Evolutionary conservation across 2,888 invertebrate genomes (phyloP), one percentile per base, ranked within the genome.

Genomic region (Sphaerophoria taeniata): DNA sequence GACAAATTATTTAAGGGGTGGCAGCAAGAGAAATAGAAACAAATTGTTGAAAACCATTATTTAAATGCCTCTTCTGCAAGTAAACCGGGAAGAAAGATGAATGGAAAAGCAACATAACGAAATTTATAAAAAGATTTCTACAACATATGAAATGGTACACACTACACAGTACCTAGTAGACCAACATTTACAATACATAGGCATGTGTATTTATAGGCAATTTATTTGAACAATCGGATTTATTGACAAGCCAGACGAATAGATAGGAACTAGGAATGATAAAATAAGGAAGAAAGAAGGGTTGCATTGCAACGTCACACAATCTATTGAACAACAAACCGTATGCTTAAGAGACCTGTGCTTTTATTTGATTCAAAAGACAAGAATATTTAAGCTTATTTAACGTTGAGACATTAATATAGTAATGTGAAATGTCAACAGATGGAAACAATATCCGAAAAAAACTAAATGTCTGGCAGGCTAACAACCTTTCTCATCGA

Each of bases 261-360:
- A 33, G 24, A 24, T 24, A 24, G 24, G 24, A 24, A 24, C 24
- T 24, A 24, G 24, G 56, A 63, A 55, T 31, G 24, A 51, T 53
- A 4, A 84, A 85, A 85, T 77, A 53, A 76, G 85, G 85, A 85
- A 81, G 85, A 81, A 85, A 81, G 85, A 85, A 85, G 81, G 76
- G 80, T 69, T 12, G 4, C 6, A 33, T 24, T 49, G 47, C 49
- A 49, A 14, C 0, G 34, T 67, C 34, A 55, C 33, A 4, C 16
- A 16, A 0, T n/a, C 4, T 14, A 55, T 0, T 3, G 4, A 43
- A 47, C 5, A 14, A 9, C 34, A 43, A 39, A 39, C 0, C 9
- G 39, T 39, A 39, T 9, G 43, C 36, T 60, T 33, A 33, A 76
- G 49, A 53, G 24, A 45, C 36, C 63, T 56, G 47, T 36, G 45